Evolutionary conservation across 2,797 vertebrate genomes (phyloP).

Genomic region (Phoxinus dragarum): DNA sequence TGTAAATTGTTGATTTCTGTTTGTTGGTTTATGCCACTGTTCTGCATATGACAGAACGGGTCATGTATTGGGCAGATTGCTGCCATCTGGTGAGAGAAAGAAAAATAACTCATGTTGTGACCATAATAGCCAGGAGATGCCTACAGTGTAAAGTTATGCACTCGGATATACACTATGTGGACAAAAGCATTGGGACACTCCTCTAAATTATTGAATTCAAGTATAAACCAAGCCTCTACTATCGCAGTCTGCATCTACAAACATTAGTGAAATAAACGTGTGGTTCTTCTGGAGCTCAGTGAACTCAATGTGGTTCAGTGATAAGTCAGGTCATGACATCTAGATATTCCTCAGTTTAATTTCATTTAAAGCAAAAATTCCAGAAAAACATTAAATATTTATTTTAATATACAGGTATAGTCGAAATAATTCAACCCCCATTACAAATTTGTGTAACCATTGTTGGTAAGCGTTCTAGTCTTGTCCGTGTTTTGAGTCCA

Average conservation of each 20-base stretch:
- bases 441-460: no score
- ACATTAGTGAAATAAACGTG: neutral
- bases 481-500: no score
- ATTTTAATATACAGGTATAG: no score
- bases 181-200: neutral
- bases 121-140: neutral
- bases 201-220: neutral
- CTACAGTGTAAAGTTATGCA: neutral
- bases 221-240: neutral
- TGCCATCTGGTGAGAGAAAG: neutral
- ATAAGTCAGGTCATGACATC: neutral
- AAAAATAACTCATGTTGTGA: neutral
- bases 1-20: neutral
- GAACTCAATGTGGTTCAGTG: no score
- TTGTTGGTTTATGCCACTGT: neutral
- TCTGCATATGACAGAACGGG: neutral
- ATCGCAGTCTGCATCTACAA: neutral
- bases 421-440: no score
- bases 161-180: neutral
- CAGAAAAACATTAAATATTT: no score
- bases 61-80: neutral
- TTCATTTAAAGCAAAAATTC: no score
- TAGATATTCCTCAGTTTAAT: no score
- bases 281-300: no score
- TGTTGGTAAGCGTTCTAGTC: no score